A percentile compares a stretch with the other conserved stretches of the same genome.
phyloP scores from a whole-genome alignment of 2,797 vertebrate species.

The Denticeps clupeoides region DNA sequence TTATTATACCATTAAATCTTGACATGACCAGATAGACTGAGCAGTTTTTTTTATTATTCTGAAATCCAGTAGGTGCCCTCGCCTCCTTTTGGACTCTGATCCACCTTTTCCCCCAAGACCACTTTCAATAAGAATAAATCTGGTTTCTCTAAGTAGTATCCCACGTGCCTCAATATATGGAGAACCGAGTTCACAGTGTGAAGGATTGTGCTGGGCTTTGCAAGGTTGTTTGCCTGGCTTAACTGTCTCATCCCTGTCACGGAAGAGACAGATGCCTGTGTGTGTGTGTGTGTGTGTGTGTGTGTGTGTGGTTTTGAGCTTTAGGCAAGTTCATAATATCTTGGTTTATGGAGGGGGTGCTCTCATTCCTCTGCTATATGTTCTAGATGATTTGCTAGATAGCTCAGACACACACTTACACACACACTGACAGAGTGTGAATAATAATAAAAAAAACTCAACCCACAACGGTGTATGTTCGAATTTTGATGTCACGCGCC shows the following conservation, averaged over 20 bases:
- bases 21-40: too few relatives aligned
- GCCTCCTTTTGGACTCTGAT: constrained; percentile 1
- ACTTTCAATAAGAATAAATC: constrained; percentile 44
- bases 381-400: constrained; percentile 18
- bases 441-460: too few relatives aligned
- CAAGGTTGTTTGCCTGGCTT: constrained; percentile 8
- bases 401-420: not conserved
- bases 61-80: constrained; percentile 21
- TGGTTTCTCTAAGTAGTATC: constrained; percentile 38
- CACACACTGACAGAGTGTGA: too few relatives aligned
- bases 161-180: constrained; percentile 17
- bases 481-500: too few relatives aligned
- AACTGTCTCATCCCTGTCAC: constrained; percentile 15
- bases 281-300: constrained; percentile 5
- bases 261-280: not conserved
- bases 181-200: constrained; percentile 15
- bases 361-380: constrained; percentile 16
- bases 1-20: too few relatives aligned
- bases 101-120: constrained; percentile 29
- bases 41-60: too few relatives aligned
- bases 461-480: too few relatives aligned
- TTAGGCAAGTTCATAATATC: constrained; percentile 22
- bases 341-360: constrained; percentile 19
- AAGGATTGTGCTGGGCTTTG: constrained; percentile 17
- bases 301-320: constrained; percentile 2